Evolutionary conservation across 2,113 vertebrate species (phyloP), one percentile per base, ranked within the genome.

Genomic region (Xyrauchen texanus): DNA sequence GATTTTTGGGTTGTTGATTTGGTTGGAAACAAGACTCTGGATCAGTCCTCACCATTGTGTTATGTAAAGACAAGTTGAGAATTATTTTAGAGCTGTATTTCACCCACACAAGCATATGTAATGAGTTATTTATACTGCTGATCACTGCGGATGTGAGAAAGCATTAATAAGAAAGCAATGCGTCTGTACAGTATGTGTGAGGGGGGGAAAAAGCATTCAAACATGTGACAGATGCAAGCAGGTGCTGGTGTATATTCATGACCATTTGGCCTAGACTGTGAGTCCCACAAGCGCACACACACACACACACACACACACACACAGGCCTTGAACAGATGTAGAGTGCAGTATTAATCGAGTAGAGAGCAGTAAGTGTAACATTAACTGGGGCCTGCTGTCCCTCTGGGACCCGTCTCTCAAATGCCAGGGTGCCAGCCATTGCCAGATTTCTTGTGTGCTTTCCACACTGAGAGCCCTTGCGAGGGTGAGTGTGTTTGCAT

Each of bases 301-400:
- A 8, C 15, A 47, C 42, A 58, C 52, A 68, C 21, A 12, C 9
- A 51, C 44, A 67, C 16, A 63, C 55, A 79, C 52, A 68, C 16
- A 15, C 4, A 16, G 16, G 47, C 13, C 52, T 80, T 64, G 76
- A 83, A 78, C 78, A 78, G 82, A 81, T 81, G 78, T 77, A 81
- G 63, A 52, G 44, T 46, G 69, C 66, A 21, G 74, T 66, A 57
- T 68, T 21, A 62, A 44, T 65, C 21, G 21, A 34, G 21, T 34
- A 34, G 21, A 34, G 21, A 34, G 77, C 12, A 51, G 45, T 8
- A 10, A 13, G 60, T 83, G 82, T 81, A 83, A 83, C 57, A 77
- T 77, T 74, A 74, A 63, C 79, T 68, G 67, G 21, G 78, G 12
- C 63, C 78, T 74, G 82, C 63, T 73, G 68, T 70, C 52, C 63